Conservation (phyloP, 2,113 vertebrate genomes). For the Lichenostomus cassidix region DNA sequence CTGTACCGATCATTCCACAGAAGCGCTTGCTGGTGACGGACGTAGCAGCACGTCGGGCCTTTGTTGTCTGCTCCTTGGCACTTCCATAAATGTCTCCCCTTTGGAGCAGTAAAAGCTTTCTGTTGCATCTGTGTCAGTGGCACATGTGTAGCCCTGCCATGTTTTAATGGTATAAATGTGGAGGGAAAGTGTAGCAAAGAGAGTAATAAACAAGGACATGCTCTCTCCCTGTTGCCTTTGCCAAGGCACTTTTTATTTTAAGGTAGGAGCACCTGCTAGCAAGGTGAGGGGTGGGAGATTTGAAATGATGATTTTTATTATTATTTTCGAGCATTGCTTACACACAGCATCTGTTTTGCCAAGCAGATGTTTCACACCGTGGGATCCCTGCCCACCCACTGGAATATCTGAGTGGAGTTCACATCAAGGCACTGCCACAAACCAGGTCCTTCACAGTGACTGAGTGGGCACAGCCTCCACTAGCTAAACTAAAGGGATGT, state of each 20-base stretch:
- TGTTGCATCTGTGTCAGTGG: not conserved
- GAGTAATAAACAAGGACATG: not conserved
- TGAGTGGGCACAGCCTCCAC: not conserved
- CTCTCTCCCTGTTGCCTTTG: not conserved
- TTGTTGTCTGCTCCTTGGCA: not conserved
- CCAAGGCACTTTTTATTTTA: not conserved
- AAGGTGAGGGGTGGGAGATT: not conserved
- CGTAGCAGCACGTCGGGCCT: not conserved
- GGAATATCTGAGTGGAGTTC: not conserved
- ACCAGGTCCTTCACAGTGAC: not conserved
- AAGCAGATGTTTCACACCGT: not conserved
- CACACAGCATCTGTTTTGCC: not conserved
- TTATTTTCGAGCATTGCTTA: not conserved
- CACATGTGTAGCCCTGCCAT: not conserved
- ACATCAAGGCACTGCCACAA: not conserved
- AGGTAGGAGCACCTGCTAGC: not conserved
- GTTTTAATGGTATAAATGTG: not conserved
- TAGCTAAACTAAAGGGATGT: not conserved
- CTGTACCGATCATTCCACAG: not conserved
- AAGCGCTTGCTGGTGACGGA: not conserved
- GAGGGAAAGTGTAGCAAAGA: not conserved
- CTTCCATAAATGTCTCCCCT: not conserved
- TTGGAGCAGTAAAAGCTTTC: not conserved
- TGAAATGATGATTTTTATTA: not conserved
- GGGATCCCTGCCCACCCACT: not conserved